phyloP scores from a whole-genome alignment of 92 coral and sea anemone genomes.

The Paramuricea clavata region DNA sequence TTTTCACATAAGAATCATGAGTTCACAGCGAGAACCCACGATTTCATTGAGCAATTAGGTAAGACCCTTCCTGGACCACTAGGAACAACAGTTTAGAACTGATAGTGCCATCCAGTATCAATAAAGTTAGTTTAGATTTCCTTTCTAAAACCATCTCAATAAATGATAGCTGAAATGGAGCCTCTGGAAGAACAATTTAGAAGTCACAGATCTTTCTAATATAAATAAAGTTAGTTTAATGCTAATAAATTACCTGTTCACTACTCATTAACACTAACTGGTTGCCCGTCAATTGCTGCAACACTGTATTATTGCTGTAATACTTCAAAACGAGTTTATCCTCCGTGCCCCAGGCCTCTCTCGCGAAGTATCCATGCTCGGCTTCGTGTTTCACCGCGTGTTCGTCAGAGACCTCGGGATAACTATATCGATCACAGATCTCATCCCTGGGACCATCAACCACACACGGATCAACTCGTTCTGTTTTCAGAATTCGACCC shows the following conservation, averaged over 20 bases:
- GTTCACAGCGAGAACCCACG: too few relatives aligned
- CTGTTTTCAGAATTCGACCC: constrained; percentile 67
- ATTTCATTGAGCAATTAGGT: too few relatives aligned
- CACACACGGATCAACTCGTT: constrained; percentile 77
- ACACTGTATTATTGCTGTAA: constrained; percentile 24
- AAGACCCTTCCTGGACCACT: too few relatives aligned
- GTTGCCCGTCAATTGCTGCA: background rate
- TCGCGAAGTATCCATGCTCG: constrained; percentile 73
- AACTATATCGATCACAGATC: constrained; percentile 72
- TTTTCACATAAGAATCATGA: too few relatives aligned
- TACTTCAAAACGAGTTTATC: constrained; percentile 13
- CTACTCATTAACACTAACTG: constrained; percentile 29
- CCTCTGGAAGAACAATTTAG: too few relatives aligned
- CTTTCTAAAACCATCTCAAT: too few relatives aligned
- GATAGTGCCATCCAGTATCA: too few relatives aligned
- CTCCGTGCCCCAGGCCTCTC: constrained; percentile 25
- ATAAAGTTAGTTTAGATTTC: too few relatives aligned
- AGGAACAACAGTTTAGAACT: too few relatives aligned
- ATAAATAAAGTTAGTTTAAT: too few relatives aligned
- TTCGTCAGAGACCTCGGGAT: constrained; percentile 69
- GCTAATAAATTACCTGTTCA: constrained; percentile 16
- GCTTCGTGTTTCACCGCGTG: constrained; percentile 79
- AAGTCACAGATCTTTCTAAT: too few relatives aligned
- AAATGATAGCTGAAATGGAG: too few relatives aligned
- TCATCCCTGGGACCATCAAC: constrained; percentile 56